These are phyloP conservation scores for Ephestia elutella DNA, from an alignment of 1,140 invertebrate genomes.

Conservation along the genomic window DNA sequence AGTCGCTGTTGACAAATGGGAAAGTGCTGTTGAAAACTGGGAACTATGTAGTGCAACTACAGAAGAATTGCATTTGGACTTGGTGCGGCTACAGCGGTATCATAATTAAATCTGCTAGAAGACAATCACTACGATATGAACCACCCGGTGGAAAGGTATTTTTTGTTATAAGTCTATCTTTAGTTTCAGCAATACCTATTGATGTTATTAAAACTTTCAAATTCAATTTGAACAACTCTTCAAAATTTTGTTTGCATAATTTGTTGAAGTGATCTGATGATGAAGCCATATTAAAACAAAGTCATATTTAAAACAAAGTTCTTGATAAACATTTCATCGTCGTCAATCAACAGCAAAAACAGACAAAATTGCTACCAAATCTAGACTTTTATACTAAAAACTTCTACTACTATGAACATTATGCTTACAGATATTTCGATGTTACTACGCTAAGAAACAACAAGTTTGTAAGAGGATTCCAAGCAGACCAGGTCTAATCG, in stretches of 20 bases:
- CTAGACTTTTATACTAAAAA: not conserved
- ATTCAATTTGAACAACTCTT: no score
- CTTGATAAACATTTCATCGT: no score
- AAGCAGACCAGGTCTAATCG: not conserved
- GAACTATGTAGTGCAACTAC: slow-evolving; percentile 29
- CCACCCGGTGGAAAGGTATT: slow-evolving; percentile 42
- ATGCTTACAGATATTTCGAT: slow-evolving; percentile 30
- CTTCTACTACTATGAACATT: not conserved
- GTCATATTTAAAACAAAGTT: no score
- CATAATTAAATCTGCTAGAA: slow-evolving; percentile 19
- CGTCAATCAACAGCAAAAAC: no score
- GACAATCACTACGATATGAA: slow-evolving; percentile 30
- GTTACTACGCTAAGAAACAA: slow-evolving; percentile 54
- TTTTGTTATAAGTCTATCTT: not conserved
- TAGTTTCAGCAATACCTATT: no score
- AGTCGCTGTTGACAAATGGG: slow-evolving; percentile 22
- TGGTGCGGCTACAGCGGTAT: slow-evolving; percentile 52
- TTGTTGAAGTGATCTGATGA: no score
- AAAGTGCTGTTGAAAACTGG: slow-evolving; percentile 44
- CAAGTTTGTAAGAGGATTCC: slow-evolving; percentile 46
- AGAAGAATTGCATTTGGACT: slow-evolving; percentile 30
- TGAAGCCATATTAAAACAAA: no score
- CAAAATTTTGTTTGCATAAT: no score
- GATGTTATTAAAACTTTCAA: no score
- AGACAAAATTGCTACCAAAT: no score